phyloP scores from a whole-genome alignment of 2,797 vertebrate species.

The Microchirus variegatus region DNA sequence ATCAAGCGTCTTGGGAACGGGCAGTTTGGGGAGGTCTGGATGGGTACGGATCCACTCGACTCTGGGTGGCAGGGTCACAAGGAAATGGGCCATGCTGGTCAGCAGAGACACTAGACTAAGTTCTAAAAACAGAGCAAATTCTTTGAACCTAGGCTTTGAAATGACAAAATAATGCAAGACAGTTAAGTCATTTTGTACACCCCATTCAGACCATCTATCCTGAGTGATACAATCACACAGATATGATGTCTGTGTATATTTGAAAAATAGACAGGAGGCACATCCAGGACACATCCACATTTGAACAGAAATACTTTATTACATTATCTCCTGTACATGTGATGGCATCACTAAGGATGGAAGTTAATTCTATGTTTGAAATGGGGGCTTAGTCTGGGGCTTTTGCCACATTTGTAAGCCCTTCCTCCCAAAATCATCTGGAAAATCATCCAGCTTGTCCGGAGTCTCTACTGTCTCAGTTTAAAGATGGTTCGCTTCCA shows the following conservation, averaged over 20 bases:
- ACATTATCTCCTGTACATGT: no score
- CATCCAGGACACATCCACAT: no score
- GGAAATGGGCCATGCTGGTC: constrained; percentile 70
- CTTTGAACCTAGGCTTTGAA: neutral
- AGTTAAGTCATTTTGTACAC: no score
- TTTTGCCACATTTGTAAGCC: constrained; percentile 21
- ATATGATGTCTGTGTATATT: no score
- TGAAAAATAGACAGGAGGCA: no score
- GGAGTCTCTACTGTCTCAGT: constrained; percentile 45
- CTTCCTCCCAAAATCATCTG: constrained; percentile 3
- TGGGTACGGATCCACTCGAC: constrained; percentile 90
- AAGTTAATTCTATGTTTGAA: no score
- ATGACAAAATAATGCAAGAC: no score
- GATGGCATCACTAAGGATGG: no score
- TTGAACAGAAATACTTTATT: no score
- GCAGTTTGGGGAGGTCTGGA: constrained; percentile 99
- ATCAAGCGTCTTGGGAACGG: constrained; percentile 98
- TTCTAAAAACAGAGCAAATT: constrained; percentile 1
- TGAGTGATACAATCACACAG: no score
- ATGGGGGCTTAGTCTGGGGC: constrained; percentile 5
- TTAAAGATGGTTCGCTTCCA: constrained; percentile 77
- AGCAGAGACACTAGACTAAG: constrained; percentile 50
- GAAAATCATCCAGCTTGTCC: constrained; percentile 14
- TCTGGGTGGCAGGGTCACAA: constrained; percentile 63
- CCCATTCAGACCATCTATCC: no score